phyloP scores from a whole-genome alignment of 2,888 invertebrate species.

The Tetheella fluctuosa region DNA sequence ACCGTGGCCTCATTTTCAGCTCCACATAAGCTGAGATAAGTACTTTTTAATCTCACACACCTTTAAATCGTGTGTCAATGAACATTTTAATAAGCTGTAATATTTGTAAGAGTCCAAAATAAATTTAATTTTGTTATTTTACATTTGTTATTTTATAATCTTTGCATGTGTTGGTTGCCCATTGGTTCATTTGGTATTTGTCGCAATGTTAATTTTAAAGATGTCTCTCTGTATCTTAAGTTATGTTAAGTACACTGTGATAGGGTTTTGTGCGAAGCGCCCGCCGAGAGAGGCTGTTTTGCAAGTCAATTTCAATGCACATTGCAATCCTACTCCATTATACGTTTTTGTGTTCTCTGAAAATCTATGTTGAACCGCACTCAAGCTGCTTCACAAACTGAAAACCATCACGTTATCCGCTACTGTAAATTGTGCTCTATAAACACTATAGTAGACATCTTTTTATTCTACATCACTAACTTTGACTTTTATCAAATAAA shows the following conservation, averaged over 20 bases:
- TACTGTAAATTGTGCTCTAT: neutral
- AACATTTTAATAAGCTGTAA: too few species aligned
- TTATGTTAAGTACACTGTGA: conserved; percentile 3
- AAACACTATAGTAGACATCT: too few species aligned
- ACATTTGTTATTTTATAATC: too few species aligned
- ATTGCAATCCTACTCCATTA: conserved; percentile 40
- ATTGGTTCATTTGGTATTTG: neutral
- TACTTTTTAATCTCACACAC: too few species aligned
- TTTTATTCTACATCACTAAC: too few species aligned
- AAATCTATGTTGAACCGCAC: conserved; percentile 21
- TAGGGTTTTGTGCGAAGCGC: conserved; percentile 15
- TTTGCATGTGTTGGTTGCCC: neutral
- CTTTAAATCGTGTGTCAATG: too few species aligned
- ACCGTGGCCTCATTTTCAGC: too few species aligned
- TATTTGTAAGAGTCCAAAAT: too few species aligned
- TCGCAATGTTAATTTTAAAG: neutral
- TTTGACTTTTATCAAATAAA: too few species aligned
- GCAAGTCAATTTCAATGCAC: conserved; percentile 59
- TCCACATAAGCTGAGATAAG: too few species aligned
- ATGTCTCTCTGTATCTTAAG: neutral
- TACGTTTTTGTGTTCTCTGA: conserved; percentile 30
- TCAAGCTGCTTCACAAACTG: conserved; percentile 15
- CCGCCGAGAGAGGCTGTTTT: conserved; percentile 44
- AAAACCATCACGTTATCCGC: conserved; percentile 6
- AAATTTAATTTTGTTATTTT: too few species aligned